Base-by-base conservation (phyloP, 2,888 invertebrate species). In the Tenthredo notha region DNA sequence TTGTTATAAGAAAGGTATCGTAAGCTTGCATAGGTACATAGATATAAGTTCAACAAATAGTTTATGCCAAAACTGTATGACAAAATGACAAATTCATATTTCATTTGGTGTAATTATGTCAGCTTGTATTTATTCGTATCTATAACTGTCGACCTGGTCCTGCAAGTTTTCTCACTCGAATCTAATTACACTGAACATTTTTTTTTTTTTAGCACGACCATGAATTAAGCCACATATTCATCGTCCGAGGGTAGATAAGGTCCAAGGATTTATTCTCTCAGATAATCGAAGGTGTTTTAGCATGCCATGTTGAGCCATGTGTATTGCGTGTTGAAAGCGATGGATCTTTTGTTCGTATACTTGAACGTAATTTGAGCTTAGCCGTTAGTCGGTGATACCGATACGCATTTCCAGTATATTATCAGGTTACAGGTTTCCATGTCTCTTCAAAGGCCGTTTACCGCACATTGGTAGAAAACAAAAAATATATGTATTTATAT, bases 371-470 rank as follows among this genome's bases (percentile, higher is more conserved):
- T 40, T 80, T 25, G 80, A 80, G 58, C 58, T 37, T 25, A 33
- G 58, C 80, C 33, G 77, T 54, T 54, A 54, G 77, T 50, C 50
- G 54, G 29, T 33, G 50, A 50, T 77, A 80, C 58, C 58, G 77
- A 54, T 50, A 77, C 18, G 47, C 29, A 54, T 50, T 37, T 77
- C 33, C 25, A 40, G 37, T 61, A 21, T 77, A 80, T 80, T 25
- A 80, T 80, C 80, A 61, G 80, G 80, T 80, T 58, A 61, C 80
- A 61, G n/a, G 61, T 37, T 37, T 80, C 40, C 61, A 37, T 40
- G 40, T 21, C 29, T 80, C 40, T 80, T 80, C 61, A 80, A 61
- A 80, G 61, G 61, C 80, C 77, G 77, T 54, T 77, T 33, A 61
- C 80, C 7, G 21, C 61, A n/a, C 80, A 40, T 61, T 80, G 40